Percentiles rank a stretch among this genome's conserved stretches.
Conservation (phyloP, 2,797 vertebrate genomes). For the Oreonectes daqikongensis region DNA sequence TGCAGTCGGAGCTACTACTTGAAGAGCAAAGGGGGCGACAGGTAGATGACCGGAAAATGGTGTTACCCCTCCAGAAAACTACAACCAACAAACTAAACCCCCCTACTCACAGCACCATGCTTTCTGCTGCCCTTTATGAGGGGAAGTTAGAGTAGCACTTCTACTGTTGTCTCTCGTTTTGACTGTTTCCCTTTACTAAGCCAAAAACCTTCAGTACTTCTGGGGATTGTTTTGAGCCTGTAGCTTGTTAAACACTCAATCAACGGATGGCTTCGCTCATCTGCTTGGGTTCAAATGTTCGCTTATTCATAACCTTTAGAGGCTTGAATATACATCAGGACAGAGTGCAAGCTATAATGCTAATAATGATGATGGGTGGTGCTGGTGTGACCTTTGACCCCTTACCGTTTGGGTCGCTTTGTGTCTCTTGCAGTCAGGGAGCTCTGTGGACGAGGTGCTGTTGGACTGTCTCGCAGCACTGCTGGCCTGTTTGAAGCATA, state of each 20-base stretch:
- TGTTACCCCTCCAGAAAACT: slow-evolving; percentile 42
- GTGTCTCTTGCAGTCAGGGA: slow-evolving; percentile 70
- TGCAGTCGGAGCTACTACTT: slow-evolving; percentile 65
- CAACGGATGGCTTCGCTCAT: not conserved
- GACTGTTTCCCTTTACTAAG: slow-evolving; percentile 44
- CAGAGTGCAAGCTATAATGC: slow-evolving; percentile 12
- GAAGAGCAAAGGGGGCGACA: slow-evolving; percentile 73
- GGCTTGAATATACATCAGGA: not conserved
- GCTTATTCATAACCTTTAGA: not conserved
- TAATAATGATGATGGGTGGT: slow-evolving; percentile 10
- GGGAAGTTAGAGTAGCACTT: slow-evolving; percentile 62
- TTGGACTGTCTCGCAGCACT: slow-evolving; percentile 70
- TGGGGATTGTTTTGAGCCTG: slow-evolving; percentile 3
- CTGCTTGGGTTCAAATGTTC: slow-evolving; percentile 21
- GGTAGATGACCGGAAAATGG: slow-evolving; percentile 74
- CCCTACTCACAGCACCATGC: slow-evolving; percentile 50
- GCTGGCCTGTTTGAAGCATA: slow-evolving; percentile 71
- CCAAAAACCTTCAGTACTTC: not conserved
- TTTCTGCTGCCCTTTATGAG: slow-evolving; percentile 49
- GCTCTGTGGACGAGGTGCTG: slow-evolving; percentile 68
- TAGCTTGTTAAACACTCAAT: slow-evolving; percentile 18
- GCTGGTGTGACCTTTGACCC: slow-evolving; percentile 54
- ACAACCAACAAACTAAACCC: slow-evolving; percentile 37
- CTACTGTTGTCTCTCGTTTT: slow-evolving; percentile 41
- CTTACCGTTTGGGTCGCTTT: slow-evolving; percentile 56